Evolutionary conservation across 2,797 vertebrate genomes (phyloP).

Genomic region (Brachymystax lenok): DNA sequence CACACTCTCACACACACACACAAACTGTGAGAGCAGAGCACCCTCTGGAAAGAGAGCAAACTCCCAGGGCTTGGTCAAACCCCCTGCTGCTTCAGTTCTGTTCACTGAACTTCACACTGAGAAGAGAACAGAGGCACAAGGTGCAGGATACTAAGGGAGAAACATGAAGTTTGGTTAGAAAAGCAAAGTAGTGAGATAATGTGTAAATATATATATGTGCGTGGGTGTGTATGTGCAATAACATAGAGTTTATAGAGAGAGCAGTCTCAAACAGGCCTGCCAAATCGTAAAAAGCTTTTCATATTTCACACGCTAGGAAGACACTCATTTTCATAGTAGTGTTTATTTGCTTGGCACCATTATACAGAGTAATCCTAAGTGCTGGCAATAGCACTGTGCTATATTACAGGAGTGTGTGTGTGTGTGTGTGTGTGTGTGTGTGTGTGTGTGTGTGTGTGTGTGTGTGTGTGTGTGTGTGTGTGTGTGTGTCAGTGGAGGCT

Average conservation of each 20-base stretch:
- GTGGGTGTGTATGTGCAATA: no score
- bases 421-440: background rate
- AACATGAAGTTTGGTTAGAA: background rate
- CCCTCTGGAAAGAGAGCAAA: background rate
- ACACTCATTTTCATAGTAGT: background rate
- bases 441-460: slow-evolving; percentile 24
- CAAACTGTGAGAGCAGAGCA: slow-evolving; percentile 59
- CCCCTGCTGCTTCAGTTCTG: slow-evolving; percentile 2
- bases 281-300: background rate
- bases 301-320: background rate
- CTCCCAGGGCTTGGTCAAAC: background rate
- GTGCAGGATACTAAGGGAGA: slow-evolving; percentile 48
- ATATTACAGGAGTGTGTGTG: background rate
- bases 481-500: background rate
- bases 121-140: slow-evolving; percentile 62
- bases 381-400: background rate
- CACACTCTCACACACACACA: slow-evolving; percentile 44
- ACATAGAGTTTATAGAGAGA: background rate
- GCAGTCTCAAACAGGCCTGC: background rate
- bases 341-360: background rate
- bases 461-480: slow-evolving; percentile 34
- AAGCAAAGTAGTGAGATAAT: no score
- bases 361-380: background rate
- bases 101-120: slow-evolving; percentile 7
- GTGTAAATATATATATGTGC: no score